These are phyloP conservation scores for Muscicapa comitata DNA, from an alignment of 2,797 vertebrate genomes.

Conservation along the genomic window DNA sequence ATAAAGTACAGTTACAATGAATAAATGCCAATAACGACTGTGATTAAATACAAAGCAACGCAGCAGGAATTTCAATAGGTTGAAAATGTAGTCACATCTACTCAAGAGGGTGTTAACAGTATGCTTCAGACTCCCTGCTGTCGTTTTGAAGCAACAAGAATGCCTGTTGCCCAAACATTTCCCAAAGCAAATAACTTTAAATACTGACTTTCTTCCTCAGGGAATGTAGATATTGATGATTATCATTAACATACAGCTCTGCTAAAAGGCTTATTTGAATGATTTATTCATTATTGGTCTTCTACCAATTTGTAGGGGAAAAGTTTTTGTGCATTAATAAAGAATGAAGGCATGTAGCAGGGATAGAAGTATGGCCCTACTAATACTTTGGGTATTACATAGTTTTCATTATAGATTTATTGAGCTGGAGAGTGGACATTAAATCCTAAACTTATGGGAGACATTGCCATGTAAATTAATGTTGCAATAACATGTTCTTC, in stretches of 20 bases:
- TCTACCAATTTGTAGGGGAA: not conserved
- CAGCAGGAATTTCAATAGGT: constrained; percentile 28
- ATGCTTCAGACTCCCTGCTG: not conserved
- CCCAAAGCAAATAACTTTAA: not conserved
- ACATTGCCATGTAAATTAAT: not conserved
- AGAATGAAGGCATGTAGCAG: not conserved
- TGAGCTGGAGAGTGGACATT: not conserved
- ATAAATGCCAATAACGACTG: constrained; percentile 33
- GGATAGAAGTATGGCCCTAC: not conserved
- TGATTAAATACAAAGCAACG: constrained; percentile 1
- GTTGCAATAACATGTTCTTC: not conserved
- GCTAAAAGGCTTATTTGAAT: not conserved
- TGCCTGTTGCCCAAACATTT: not conserved
- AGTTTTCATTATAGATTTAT: not conserved
- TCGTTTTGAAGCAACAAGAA: not conserved
- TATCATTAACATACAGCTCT: not conserved
- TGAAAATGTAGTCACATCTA: constrained; percentile 18
- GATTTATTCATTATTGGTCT: not conserved
- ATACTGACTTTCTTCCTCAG: not conserved
- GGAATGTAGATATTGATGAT: not conserved
- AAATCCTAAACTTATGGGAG: not conserved
- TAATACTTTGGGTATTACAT: not conserved
- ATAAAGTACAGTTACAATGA: constrained; percentile 20
- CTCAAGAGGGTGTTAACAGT: constrained; percentile 37
- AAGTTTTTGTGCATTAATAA: not conserved